Evolutionary conservation across 37 sponge, comb jelly and placozoan species (phyloP).

Genomic region (Chondrosia reniformis): DNA sequence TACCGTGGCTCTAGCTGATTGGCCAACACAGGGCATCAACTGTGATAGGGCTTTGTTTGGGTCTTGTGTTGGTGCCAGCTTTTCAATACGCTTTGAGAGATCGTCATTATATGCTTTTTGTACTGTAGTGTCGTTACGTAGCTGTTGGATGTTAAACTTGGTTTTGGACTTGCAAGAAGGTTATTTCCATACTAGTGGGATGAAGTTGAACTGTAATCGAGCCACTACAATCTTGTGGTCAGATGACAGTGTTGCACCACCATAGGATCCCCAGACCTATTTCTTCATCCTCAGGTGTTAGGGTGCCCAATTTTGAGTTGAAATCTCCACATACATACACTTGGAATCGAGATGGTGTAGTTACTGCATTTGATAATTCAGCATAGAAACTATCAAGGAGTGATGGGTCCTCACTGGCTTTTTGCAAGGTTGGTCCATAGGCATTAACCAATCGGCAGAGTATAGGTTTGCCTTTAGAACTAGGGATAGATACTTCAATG

Average conservation of each 20-base stretch:
- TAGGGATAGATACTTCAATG: constrained; percentile 11
- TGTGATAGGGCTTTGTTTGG: constrained; percentile 15
- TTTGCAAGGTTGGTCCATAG: constrained; percentile 16
- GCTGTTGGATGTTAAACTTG: constrained; percentile 11
- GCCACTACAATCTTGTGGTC: no score
- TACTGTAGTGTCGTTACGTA: neutral
- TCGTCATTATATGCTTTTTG: neutral
- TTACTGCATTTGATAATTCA: constrained; percentile 11
- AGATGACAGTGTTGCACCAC: no score
- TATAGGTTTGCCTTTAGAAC: neutral
- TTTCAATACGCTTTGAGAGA: neutral
- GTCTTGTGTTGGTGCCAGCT: constrained; percentile 5
- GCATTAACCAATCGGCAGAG: constrained; percentile 13
- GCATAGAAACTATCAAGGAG: constrained; percentile 13
- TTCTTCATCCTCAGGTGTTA: constrained; percentile 1
- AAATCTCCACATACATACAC: constrained; percentile 9
- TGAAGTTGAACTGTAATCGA: neutral
- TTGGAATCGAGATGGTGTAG: constrained; percentile 6
- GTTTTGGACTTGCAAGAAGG: neutral
- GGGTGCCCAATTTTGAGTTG: constrained; percentile 7
- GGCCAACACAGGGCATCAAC: neutral
- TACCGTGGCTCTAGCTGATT: neutral
- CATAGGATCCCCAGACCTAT: no score
- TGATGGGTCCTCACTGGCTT: constrained; percentile 8
- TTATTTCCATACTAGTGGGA: constrained; percentile 4